Conservation (phyloP, 2,888 invertebrate genomes). For the Lithophane ornitopus region DNA sequence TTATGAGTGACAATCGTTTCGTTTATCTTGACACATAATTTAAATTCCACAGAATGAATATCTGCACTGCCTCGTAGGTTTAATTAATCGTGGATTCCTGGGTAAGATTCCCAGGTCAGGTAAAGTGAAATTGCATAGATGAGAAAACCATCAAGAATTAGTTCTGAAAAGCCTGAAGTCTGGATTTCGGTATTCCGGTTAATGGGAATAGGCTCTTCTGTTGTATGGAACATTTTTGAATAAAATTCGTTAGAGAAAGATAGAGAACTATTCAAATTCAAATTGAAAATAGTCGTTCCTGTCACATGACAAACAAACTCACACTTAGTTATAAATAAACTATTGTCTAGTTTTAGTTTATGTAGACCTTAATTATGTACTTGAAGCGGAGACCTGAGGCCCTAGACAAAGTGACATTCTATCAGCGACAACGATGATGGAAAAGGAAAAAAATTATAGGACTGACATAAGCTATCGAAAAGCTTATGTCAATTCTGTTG, state of each 20-base stretch:
- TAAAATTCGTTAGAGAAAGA: not conserved
- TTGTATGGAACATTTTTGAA: not conserved
- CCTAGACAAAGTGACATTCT: too few species aligned
- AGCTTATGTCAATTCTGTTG: too few species aligned
- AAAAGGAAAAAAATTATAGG: too few species aligned
- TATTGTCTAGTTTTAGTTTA: too few species aligned
- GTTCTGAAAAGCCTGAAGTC: not conserved
- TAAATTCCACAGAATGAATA: not conserved
- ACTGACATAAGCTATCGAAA: too few species aligned
- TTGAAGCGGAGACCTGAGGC: too few species aligned
- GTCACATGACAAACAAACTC: not conserved
- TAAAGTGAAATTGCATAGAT: not conserved
- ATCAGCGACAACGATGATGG: too few species aligned
- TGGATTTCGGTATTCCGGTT: not conserved
- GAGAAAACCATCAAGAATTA: too few species aligned
- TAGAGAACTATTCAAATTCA: not conserved
- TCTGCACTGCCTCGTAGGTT: not conserved
- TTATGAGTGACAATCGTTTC: conserved; percentile 14
- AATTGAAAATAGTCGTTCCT: not conserved
- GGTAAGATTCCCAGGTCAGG: not conserved
- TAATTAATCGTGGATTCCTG: too few species aligned
- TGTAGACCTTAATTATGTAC: too few species aligned
- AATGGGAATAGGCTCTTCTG: not conserved
- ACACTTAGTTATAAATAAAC: too few species aligned
- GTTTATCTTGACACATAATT: conserved; percentile 5